Evolutionary conservation across 2,888 invertebrate genomes (phyloP), one percentile per base, ranked within the genome.

Genomic region (Galeopsomyia nigrocyanea): DNA sequence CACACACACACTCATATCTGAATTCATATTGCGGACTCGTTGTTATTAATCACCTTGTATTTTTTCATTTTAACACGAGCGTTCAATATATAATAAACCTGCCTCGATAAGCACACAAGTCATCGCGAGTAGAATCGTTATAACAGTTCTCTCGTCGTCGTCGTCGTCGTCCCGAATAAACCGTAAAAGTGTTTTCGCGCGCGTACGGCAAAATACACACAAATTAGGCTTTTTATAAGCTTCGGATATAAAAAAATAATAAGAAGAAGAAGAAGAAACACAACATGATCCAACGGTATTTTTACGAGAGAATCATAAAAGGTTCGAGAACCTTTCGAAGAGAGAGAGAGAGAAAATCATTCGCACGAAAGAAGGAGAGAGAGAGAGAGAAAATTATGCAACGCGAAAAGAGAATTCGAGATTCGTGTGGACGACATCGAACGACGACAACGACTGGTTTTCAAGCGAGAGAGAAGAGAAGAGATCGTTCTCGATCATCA

Each of bases 401-500:
- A 19, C 22, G 14, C 14, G 51, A 2, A n/a, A n/a, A n/a, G 46
- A 26, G 22, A 66, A 58, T n/a, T 7, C 39, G 68, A 69, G 57
- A 69, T 63, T 64, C 64, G 70, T 58, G 70, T 10, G 53, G 53
- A 9, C 17, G 53, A 17, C 26, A 26, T 26, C 26, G 53, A n/a
- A 9, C 17, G 53, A 17, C 26, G 5, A 3, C 26, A 56, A 66
- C 67, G 77, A 77, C 76, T 76, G 76, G 77, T 78, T 66, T 79
- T 76, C 70, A 71, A 49, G 63, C 64, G 10, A 39, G 39, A 39
- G 39, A 39, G 39, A 39, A 7, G 10, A 7, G 7, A n/a, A 39
- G 60, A 53, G 73, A 77, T 77, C 73, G 72, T 65, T 75, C 61
- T 73, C 75, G 77, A 78, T 77, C 78, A 76, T 39, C 39, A 10